Conservation (phyloP, 2,113 vertebrate genomes). For the Blennius ocellaris region DNA sequence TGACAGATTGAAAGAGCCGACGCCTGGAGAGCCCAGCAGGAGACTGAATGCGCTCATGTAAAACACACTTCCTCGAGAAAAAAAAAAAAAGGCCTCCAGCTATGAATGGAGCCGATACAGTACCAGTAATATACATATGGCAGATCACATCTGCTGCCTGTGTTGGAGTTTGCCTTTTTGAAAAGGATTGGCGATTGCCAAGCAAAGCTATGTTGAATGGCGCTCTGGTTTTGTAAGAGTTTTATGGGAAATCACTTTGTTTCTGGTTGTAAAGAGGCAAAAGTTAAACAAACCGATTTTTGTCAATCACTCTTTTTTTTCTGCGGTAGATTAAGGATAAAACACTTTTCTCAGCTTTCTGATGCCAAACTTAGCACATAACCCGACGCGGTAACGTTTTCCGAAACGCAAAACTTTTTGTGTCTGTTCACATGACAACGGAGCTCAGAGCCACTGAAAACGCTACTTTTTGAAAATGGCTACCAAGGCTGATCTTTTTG, state of each 20-base stretch:
- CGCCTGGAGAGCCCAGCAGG: conserved; percentile 23
- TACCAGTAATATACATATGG: background rate
- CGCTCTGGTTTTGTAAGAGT: background rate
- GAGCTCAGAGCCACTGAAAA: too few species aligned
- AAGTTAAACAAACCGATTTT: background rate
- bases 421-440: too few species aligned
- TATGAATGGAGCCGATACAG: background rate
- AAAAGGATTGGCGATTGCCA: conserved; percentile 42
- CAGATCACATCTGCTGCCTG: background rate
- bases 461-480: too few species aligned
- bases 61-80: conserved; percentile 28
- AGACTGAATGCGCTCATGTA: conserved; percentile 17
- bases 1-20: conserved; percentile 24
- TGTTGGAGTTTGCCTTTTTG: background rate
- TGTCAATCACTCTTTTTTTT: too few species aligned
- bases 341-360: too few species aligned
- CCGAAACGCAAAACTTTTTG: too few species aligned
- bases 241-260: conserved; percentile 20
- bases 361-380: too few species aligned
- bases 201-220: conserved; percentile 23
- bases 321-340: too few species aligned
- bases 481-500: too few species aligned
- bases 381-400: too few species aligned
- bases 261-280: conserved; percentile 14
- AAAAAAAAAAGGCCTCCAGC: conserved; percentile 32